A percentile compares a stretch with the other conserved stretches of the same genome.
phyloP scores from a whole-genome alignment of 2,888 invertebrate genomes.

The Ectemnius lituratus region DNA sequence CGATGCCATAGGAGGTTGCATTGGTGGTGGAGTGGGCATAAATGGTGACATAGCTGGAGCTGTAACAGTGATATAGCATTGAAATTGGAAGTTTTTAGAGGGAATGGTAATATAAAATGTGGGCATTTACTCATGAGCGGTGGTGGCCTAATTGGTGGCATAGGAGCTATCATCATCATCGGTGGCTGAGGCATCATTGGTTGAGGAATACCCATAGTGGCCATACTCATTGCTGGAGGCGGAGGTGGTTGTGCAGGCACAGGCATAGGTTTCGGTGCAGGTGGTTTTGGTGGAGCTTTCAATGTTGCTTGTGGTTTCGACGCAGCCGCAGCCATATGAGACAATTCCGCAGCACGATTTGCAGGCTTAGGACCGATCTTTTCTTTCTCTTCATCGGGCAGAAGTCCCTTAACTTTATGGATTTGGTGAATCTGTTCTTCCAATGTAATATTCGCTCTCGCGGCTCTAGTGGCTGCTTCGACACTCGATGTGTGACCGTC shows the following conservation, averaged over 20 bases:
- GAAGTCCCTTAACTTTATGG: conserved; percentile 95
- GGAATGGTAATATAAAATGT: background rate
- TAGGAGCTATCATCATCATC: conserved; percentile 83
- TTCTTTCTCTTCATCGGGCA: conserved; percentile 97
- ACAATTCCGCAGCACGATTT: conserved; percentile 71
- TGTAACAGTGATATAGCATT: conserved; percentile 33
- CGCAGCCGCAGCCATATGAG: conserved; percentile 75
- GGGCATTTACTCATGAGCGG: conserved; percentile 80
- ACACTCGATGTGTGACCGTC: conserved; percentile 98
- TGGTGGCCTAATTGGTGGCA: conserved; percentile 81
- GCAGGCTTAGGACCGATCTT: conserved; percentile 96
- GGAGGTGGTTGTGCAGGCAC: conserved; percentile 76
- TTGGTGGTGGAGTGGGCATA: conserved; percentile 76
- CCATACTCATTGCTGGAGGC: conserved; percentile 73
- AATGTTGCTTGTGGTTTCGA: conserved; percentile 74
- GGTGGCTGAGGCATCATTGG: conserved; percentile 80
- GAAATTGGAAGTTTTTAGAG: conserved; percentile 5
- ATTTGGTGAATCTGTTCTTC: conserved; percentile 99
- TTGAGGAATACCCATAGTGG: conserved; percentile 78
- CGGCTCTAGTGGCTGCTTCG: conserved; percentile 96
- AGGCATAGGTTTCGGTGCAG: conserved; percentile 74
- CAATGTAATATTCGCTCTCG: conserved; percentile 95
- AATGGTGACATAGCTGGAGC: conserved; percentile 77
- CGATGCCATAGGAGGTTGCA: conserved; percentile 76
- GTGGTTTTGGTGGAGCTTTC: conserved; percentile 75